phyloP scores from a whole-genome alignment of 1,140 invertebrate species.

The Ceratina japonica region DNA sequence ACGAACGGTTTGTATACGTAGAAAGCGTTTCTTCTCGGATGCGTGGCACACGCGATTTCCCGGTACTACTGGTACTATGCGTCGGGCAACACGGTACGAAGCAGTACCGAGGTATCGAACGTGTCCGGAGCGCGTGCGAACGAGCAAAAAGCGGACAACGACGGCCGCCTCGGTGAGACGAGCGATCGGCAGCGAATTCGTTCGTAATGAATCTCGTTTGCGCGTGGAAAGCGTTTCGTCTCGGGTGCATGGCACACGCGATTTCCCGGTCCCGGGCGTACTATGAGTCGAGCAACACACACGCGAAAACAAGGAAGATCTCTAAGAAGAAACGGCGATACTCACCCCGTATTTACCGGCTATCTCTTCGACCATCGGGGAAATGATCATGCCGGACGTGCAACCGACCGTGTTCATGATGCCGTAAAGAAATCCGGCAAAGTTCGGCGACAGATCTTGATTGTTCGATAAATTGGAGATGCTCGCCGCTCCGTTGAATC shows the following conservation, averaged over 20 bases:
- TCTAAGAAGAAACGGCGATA: not conserved
- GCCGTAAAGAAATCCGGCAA: conserved; percentile 87
- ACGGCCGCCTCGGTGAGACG: too few species aligned
- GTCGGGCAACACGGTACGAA: too few species aligned
- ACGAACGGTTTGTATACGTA: too few species aligned
- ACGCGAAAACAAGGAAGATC: too few species aligned
- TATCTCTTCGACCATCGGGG: conserved; percentile 72
- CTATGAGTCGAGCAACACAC: conserved; percentile 56
- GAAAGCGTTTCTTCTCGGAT: too few species aligned
- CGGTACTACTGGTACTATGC: too few species aligned
- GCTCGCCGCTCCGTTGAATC: conserved; percentile 89
- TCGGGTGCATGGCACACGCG: conserved; percentile 40
- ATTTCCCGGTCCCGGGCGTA: conserved; percentile 64
- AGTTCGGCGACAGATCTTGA: conserved; percentile 89
- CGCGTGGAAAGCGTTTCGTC: not conserved
- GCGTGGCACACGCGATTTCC: too few species aligned
- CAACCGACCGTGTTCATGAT: conserved; percentile 85
- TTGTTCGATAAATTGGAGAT: conserved; percentile 90
- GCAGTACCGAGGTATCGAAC: too few species aligned
- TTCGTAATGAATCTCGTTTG: too few species aligned
- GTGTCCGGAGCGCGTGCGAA: too few species aligned
- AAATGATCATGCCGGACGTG: conserved; percentile 84
- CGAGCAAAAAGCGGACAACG: too few species aligned
- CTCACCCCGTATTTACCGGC: conserved; percentile 69
- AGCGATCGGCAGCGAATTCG: too few species aligned